Evolutionary conservation across 2,797 vertebrate genomes (phyloP).

Genomic region (Eupleurogrammus muticus): DNA sequence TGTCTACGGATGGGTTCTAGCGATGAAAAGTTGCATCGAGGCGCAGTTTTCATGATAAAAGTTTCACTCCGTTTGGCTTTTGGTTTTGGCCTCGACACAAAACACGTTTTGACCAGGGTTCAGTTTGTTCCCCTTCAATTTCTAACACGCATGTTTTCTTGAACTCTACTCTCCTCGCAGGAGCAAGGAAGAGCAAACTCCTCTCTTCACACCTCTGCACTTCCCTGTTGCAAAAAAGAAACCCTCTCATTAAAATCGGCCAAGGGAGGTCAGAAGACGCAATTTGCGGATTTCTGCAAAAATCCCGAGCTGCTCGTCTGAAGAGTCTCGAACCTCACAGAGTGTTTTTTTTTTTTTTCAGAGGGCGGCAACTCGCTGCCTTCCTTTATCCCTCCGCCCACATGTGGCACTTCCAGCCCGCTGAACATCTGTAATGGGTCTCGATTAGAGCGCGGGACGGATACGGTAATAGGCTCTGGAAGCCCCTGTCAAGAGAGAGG

Average conservation of each 20-base stretch:
- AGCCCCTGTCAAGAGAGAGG: constrained; percentile 82
- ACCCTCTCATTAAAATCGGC: constrained; percentile 58
- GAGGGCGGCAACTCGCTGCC: constrained; percentile 18
- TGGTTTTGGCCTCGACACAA: too few species aligned
- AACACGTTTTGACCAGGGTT: not conserved
- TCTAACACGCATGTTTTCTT: not conserved
- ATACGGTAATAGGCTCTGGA: constrained; percentile 76
- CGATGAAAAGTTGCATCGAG: not conserved
- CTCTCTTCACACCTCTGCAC: constrained; percentile 49
- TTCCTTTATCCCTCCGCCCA: constrained; percentile 52
- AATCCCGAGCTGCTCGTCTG: constrained; percentile 65
- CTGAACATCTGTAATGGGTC: constrained; percentile 78
- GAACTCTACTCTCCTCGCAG: not conserved
- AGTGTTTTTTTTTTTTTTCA: too few species aligned
- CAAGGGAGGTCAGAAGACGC: constrained; percentile 58
- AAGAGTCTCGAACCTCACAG: constrained; percentile 58
- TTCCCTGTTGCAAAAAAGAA: constrained; percentile 25
- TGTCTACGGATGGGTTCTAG: not conserved
- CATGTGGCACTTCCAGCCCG: constrained; percentile 70
- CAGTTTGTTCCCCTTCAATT: not conserved
- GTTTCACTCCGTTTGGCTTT: not conserved
- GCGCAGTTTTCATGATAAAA: not conserved
- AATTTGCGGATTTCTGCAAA: constrained; percentile 61
- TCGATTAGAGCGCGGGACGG: constrained; percentile 74
- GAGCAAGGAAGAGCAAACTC: constrained; percentile 9